Conservation (phyloP, 2,113 vertebrate species). For the Ovis canadensis region DNA sequence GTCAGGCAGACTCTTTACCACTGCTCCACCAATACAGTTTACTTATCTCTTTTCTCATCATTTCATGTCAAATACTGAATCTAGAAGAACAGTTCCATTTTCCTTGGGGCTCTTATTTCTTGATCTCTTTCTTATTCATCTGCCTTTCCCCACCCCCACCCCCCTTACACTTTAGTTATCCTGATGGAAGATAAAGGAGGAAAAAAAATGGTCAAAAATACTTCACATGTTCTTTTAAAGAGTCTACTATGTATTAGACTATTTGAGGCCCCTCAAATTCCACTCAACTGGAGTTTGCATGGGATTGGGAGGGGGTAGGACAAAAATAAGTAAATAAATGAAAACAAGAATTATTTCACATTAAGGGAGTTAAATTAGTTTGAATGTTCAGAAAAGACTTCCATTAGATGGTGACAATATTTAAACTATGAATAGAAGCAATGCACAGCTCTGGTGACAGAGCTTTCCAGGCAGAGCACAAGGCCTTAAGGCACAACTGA, state of each 20-base stretch:
- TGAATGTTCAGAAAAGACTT: background rate
- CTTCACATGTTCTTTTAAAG: background rate
- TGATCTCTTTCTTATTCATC: background rate
- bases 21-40: background rate
- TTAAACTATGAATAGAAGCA: background rate
- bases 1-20: background rate
- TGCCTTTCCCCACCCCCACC: accelerated
- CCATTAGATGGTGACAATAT: background rate
- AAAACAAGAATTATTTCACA: background rate
- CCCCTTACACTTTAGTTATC: background rate
- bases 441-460: background rate
- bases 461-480: background rate
- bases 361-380: background rate
- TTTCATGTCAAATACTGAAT: background rate
- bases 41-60: background rate
- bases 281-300: background rate
- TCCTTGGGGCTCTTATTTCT: background rate
- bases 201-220: background rate
- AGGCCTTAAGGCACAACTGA: background rate
- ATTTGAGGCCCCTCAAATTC: background rate
- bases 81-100: background rate
- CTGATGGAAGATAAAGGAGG: background rate
- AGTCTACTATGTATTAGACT: background rate
- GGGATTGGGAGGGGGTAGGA: background rate
- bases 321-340: background rate